Evolutionary conservation across 2,797 vertebrate species (phyloP).

Genomic region (Tiaroga cobitis): DNA sequence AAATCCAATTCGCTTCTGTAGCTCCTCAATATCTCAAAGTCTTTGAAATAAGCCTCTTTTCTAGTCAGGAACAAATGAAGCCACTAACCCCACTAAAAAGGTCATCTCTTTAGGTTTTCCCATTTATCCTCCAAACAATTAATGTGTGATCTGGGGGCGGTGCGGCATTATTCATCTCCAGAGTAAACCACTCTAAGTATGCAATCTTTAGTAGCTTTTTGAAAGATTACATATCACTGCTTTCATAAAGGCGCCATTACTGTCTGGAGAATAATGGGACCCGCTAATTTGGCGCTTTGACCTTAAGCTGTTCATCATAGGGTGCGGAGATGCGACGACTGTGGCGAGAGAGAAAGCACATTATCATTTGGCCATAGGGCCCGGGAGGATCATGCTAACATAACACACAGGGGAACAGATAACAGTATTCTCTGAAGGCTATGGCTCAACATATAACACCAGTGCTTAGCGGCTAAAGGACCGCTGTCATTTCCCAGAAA

Average conservation of each 20-base stretch:
- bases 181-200: conserved; percentile 3
- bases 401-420: conserved; percentile 23
- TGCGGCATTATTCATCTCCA: conserved; percentile 5
- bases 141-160: background rate
- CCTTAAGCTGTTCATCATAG: conserved; percentile 79
- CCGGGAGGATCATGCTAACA: conserved; percentile 72
- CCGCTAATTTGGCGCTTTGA: conserved; percentile 77
- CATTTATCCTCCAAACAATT: conserved; percentile 21
- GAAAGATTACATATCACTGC: conserved; percentile 73
- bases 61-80: background rate
- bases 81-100: conserved; percentile 14
- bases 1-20: background rate
- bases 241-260: conserved; percentile 79
- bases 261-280: conserved; percentile 77
- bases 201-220: conserved; percentile 66
- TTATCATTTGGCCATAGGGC: conserved; percentile 79
- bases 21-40: background rate
- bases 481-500: background rate
- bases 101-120: background rate
- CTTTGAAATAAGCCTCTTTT: background rate
- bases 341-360: conserved; percentile 74
- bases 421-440: conserved; percentile 18
- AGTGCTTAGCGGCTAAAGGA: background rate
- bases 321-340: conserved; percentile 45
- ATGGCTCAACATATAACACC: conserved; percentile 55